Conservation (phyloP, 1,140 invertebrate genomes). For the Orchestia grillus region DNA sequence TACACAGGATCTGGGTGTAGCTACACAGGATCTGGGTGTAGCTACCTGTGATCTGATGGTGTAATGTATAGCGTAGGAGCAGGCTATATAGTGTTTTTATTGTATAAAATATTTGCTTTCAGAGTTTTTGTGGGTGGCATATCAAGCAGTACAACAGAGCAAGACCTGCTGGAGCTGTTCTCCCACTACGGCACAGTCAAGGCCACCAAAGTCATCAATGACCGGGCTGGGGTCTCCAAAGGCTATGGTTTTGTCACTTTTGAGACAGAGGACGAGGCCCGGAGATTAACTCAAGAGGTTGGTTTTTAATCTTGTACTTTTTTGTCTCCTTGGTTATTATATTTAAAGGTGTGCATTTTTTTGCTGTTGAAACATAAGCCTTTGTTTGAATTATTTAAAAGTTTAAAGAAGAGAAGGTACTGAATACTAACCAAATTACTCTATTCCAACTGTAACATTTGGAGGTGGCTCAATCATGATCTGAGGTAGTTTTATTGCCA, state of each 20-base stretch:
- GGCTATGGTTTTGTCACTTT: constrained; percentile 97
- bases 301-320: constrained; percentile 9
- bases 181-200: constrained; percentile 91
- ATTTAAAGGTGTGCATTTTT: too few relatives aligned
- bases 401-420: too few relatives aligned
- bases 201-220: constrained; percentile 93
- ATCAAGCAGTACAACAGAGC: constrained; percentile 86
- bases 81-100: not conserved
- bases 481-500: too few relatives aligned
- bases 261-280: constrained; percentile 90
- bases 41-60: too few relatives aligned
- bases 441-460: too few relatives aligned
- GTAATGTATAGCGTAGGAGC: too few relatives aligned
- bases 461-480: too few relatives aligned
- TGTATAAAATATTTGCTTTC: constrained; percentile 73
- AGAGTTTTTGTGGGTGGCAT: constrained; percentile 96
- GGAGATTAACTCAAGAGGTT: constrained; percentile 74
- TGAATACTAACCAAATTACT: too few relatives aligned
- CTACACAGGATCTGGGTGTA: too few relatives aligned
- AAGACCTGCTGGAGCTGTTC: constrained; percentile 85
- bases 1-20: too few relatives aligned
- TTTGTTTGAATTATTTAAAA: too few relatives aligned
- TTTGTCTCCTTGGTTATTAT: not conserved
- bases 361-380: too few relatives aligned
- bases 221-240: constrained; percentile 93